phyloP scores from a whole-genome alignment of 2,113 vertebrate species.

The Nothoprocta perdicaria region DNA sequence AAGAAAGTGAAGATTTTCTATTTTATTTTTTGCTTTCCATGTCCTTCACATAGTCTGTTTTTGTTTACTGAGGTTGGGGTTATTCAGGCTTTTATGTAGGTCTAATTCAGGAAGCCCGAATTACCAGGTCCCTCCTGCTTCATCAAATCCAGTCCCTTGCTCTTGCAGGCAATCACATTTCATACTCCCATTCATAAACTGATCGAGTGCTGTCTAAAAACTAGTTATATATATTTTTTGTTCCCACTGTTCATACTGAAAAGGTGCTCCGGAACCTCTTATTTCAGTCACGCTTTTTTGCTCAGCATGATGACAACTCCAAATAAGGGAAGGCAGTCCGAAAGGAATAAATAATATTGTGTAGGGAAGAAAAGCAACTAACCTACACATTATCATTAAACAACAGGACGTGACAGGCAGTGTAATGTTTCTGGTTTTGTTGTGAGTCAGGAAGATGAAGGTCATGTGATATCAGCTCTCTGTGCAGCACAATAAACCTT shows the following conservation, averaged over 20 bases:
- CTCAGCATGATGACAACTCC: neutral
- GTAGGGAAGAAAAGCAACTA: conserved; percentile 64
- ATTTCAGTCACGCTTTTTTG: conserved; percentile 27
- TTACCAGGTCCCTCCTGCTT: neutral
- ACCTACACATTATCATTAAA: conserved; percentile 71
- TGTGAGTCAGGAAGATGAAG: conserved; percentile 64
- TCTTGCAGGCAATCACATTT: neutral
- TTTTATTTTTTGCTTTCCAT: neutral
- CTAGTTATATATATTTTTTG: neutral
- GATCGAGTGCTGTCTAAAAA: conserved; percentile 10
- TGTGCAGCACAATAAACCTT: conserved; percentile 66
- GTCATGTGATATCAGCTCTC: conserved; percentile 61
- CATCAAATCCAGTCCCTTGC: neutral
- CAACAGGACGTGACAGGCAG: conserved; percentile 69
- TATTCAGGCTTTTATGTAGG: conserved; percentile 1
- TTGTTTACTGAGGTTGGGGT: conserved; percentile 23
- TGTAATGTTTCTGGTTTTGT: conserved; percentile 65
- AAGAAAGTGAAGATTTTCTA: conserved; percentile 45
- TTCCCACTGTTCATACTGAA: neutral
- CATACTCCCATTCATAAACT: neutral
- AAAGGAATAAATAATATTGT: conserved; percentile 66
- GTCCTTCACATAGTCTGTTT: conserved; percentile 15
- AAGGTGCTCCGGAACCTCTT: conserved; percentile 46
- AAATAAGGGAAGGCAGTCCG: conserved; percentile 35
- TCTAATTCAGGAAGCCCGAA: neutral